Evolutionary conservation across 1,140 invertebrate genomes (phyloP).

Genomic region (Gonatopus flavifemur): DNA sequence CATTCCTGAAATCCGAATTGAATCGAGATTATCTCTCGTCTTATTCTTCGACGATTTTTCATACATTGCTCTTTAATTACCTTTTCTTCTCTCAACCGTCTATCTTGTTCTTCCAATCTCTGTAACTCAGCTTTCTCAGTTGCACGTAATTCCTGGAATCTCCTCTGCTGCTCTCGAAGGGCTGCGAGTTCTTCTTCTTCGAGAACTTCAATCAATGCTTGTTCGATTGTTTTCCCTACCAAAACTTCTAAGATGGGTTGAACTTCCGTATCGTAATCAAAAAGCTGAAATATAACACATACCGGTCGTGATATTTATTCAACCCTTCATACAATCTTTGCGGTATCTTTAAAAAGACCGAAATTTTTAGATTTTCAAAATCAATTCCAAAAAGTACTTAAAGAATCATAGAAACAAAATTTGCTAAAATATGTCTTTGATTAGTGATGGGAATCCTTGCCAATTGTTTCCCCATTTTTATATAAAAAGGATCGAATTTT

Average conservation of each 20-base stretch:
- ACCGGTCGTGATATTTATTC: too few species aligned
- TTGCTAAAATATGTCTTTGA: too few species aligned
- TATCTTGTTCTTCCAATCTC: slow-evolving; percentile 73
- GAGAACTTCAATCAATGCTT: slow-evolving; percentile 80
- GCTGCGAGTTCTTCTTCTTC: slow-evolving; percentile 77
- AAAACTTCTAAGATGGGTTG: slow-evolving; percentile 84
- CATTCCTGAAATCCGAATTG: slow-evolving; percentile 48
- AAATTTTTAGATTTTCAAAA: not conserved
- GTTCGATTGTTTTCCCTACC: slow-evolving; percentile 85
- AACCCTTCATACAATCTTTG: too few species aligned
- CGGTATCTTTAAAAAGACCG: not conserved
- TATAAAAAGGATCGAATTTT: too few species aligned
- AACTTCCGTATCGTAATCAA: slow-evolving; percentile 87
- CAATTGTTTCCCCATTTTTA: too few species aligned
- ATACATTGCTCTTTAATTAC: slow-evolving; percentile 39
- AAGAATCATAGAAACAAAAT: too few species aligned
- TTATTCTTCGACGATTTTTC: too few species aligned
- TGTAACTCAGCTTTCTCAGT: slow-evolving; percentile 77
- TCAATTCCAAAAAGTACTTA: slow-evolving; percentile 10
- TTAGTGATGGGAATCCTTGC: too few species aligned
- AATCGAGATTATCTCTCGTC: too few species aligned
- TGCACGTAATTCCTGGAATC: slow-evolving; percentile 74
- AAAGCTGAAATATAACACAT: slow-evolving; percentile 65
- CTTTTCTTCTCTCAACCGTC: slow-evolving; percentile 65
- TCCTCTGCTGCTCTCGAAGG: slow-evolving; percentile 74